Evolutionary conservation across 2,797 vertebrate genomes (phyloP).

Genomic region (Mus spretus): DNA sequence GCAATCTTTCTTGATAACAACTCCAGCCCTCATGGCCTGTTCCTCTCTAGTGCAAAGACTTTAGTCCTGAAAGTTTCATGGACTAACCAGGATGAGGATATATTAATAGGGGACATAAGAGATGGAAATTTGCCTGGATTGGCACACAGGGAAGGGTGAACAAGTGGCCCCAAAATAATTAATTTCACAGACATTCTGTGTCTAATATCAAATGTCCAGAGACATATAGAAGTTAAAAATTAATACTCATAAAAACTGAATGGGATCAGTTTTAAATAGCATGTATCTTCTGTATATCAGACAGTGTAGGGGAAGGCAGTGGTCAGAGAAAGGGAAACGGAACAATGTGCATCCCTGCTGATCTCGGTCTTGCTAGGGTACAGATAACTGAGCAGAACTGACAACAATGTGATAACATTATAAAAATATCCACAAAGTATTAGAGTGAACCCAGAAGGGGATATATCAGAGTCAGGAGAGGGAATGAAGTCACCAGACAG

Average conservation of each 20-base stretch:
- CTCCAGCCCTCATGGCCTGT: background rate
- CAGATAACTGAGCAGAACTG: background rate
- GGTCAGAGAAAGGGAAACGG: background rate
- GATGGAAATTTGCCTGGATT: background rate
- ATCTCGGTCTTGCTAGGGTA: background rate
- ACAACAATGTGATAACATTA: background rate
- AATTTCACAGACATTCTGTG: background rate
- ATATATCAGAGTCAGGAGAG: background rate
- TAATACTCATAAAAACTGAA: background rate
- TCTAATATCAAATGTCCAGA: background rate
- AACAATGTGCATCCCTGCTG: background rate
- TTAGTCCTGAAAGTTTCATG: background rate
- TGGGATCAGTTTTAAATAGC: background rate
- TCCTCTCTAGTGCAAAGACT: background rate
- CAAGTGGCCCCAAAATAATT: background rate
- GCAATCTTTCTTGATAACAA: background rate
- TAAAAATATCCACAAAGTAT: background rate
- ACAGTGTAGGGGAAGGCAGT: background rate
- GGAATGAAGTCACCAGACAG: background rate
- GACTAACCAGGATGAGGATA: background rate
- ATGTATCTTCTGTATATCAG: background rate
- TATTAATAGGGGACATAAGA: background rate
- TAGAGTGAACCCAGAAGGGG: background rate
- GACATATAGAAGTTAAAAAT: conserved; percentile 19
- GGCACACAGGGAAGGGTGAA: background rate